Base-by-base conservation (phyloP, 2,113 vertebrate genomes). In the Litocranius walleri region DNA sequence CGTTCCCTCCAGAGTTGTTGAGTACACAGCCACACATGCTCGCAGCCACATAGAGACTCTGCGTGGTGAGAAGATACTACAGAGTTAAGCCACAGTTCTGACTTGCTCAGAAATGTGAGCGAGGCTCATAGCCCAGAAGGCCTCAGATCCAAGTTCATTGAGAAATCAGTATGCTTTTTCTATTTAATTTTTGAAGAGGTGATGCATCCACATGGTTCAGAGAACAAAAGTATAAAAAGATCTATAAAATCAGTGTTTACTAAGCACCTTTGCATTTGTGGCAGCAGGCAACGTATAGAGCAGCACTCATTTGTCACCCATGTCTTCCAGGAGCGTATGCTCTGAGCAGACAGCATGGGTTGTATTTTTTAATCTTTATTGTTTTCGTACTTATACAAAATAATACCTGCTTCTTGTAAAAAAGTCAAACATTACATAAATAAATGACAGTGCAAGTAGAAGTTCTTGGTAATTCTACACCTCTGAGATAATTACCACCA, bases 141-240 rank as follows among this genome's bases (percentile, higher is more conserved):
- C 29, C 59, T n/a, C 50, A 36, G 67, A 78, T 25, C n/a, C 43
- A 95, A 85, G 45, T 36, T 92, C 84, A 92, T 81, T 94, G 84
- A 91, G 88, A 96, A 92, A 81, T 80, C 77, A 74, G n/a, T 96
- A 23, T 90, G 59, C 33, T 86, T 95, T 91, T 78, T 82, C 64
- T 93, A 50, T 59, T 95, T 90, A 90, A 90, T 62, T 94, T 96
- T 95, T 94, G 84, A 97, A 95, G 78, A 90, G 30, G 45, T 85
- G 78, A 94, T 86, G 83, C 71, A 94, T 80, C 88, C 80, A 89
- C n/a, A 61, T 94, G 80, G 40, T 90, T 92, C 71, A 97, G 96
- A 84, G 48, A 97, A 56, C 9, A 95, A 43, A 97, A 84, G 23
- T 89, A 61, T 84, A n/a, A 36, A 94, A 97, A 94, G n/a, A 92